Percentiles rank a stretch among this genome's conserved stretches.
These are phyloP conservation scores for Drosophila chauvacae DNA, from an alignment of 1,140 invertebrate species.

Conservation along the genomic window DNA sequence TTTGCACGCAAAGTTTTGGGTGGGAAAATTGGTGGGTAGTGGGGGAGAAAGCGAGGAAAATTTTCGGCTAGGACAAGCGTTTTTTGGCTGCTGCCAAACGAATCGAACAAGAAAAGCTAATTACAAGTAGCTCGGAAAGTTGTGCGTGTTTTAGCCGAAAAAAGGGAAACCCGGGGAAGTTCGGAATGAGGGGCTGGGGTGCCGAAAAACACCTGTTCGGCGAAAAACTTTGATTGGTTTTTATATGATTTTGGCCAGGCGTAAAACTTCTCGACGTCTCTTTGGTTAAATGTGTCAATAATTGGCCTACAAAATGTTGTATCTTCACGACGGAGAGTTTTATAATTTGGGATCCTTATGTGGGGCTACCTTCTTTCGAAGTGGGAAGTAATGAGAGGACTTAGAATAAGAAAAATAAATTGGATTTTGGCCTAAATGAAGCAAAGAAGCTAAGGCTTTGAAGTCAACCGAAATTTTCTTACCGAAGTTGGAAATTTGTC, in stretches of 20 bases:
- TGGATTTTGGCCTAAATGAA: conserved; percentile 5
- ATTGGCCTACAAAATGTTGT: conserved; percentile 62
- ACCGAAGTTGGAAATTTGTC: not conserved
- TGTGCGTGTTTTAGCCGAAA: conserved; percentile 73
- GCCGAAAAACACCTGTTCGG: conserved; percentile 65
- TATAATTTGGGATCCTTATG: conserved; percentile 11
- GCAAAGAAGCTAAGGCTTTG: conserved; percentile 4
- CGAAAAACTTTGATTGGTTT: conserved; percentile 80
- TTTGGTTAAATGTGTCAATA: conserved; percentile 72
- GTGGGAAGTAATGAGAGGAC: conserved; percentile 1
- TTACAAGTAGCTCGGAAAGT: conserved; percentile 78
- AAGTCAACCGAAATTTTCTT: not conserved
- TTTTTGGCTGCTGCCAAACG: conserved; percentile 64
- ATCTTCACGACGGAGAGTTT: conserved; percentile 21
- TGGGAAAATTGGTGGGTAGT: not conserved
- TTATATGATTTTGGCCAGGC: conserved; percentile 63
- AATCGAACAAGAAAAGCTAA: conserved; percentile 82
- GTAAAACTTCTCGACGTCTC: conserved; percentile 30
- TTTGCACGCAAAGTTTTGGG: conserved; percentile 65
- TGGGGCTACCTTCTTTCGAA: not conserved
- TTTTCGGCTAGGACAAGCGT: conserved; percentile 55
- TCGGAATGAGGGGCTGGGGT: not conserved
- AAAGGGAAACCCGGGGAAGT: conserved; percentile 1
- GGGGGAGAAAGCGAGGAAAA: not conserved
- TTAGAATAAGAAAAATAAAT: conserved; percentile 17